Percentiles rank a stretch among this genome's conserved stretches.
Conservation (phyloP, 2,888 invertebrate species). For the Salticus scenicus region DNA sequence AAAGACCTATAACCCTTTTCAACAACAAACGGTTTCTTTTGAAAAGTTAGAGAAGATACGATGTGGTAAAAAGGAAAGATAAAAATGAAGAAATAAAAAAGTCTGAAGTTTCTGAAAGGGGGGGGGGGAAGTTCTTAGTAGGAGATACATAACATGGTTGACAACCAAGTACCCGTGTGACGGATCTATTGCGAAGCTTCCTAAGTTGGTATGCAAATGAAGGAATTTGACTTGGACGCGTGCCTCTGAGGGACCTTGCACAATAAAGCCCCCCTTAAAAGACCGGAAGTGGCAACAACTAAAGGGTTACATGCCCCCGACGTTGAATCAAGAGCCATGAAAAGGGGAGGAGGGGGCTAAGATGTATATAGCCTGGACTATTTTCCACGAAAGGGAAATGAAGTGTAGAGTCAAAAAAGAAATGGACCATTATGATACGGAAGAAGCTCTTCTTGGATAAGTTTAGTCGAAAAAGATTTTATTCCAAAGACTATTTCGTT, state of each 20-base stretch:
- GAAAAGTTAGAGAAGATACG: constrained; percentile 12
- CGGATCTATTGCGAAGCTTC: constrained; percentile 27
- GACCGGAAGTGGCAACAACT: constrained; percentile 66
- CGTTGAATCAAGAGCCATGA: constrained; percentile 61
- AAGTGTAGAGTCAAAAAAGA: constrained; percentile 46
- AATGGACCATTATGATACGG: constrained; percentile 62
- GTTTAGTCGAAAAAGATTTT: constrained; percentile 25
- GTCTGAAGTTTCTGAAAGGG: no score
- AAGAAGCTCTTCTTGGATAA: constrained; percentile 44
- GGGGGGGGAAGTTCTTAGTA: no score
- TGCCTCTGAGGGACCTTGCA: constrained; percentile 14
- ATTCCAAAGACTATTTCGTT: constrained; percentile 18
- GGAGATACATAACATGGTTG: constrained; percentile 52
- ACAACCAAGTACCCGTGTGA: constrained; percentile 57
- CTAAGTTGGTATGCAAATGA: constrained; percentile 52
- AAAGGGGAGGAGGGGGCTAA: constrained; percentile 3
- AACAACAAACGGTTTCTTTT: constrained; percentile 3
- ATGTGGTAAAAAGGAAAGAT: background rate
- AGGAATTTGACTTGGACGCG: constrained; percentile 55
- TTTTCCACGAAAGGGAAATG: constrained; percentile 37
- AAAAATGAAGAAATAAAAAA: constrained; percentile 4
- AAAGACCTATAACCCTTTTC: background rate
- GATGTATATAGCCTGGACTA: constrained; percentile 28
- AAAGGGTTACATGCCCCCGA: constrained; percentile 64
- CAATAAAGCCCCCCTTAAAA: constrained; percentile 46